phyloP scores from a whole-genome alignment of 2,888 invertebrate genomes.

The Pemphredon lugubris region DNA sequence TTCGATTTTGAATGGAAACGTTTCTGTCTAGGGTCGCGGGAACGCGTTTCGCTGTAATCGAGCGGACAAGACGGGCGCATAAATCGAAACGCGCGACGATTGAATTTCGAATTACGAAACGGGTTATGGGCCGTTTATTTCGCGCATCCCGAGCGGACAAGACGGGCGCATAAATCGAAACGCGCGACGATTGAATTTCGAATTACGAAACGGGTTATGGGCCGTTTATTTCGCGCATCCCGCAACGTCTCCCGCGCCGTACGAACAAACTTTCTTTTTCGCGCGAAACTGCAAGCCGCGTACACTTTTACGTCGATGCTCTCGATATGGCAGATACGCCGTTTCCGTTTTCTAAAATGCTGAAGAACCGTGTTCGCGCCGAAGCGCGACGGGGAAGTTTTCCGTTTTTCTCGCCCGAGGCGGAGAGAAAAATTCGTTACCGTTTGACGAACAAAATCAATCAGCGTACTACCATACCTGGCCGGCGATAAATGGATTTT shows the following conservation, averaged over 20 bases:
- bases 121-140: slow-evolving; percentile 11
- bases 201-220: slow-evolving; percentile 30
- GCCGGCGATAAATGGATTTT: not conserved
- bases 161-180: too few species aligned
- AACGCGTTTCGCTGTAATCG: too few species aligned
- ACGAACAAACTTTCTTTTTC: slow-evolving; percentile 29
- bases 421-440: slow-evolving; percentile 1
- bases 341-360: slow-evolving; percentile 36
- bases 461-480: not conserved
- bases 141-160: too few species aligned
- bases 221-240: slow-evolving; percentile 31
- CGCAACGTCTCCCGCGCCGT: too few species aligned
- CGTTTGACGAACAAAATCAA: slow-evolving; percentile 1
- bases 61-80: too few species aligned
- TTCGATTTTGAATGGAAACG: too few species aligned
- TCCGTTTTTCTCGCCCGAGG: not conserved
- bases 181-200: too few species aligned
- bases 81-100: too few species aligned
- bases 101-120: slow-evolving; percentile 29
- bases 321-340: not conserved
- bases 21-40: too few species aligned
- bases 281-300: not conserved
- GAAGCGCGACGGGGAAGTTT: slow-evolving; percentile 19
- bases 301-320: too few species aligned
- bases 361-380: slow-evolving; percentile 22